Percentiles rank a stretch among this genome's conserved stretches.
phyloP scores from a whole-genome alignment of 2,888 invertebrate species.

The Xanthorhoe designata region DNA sequence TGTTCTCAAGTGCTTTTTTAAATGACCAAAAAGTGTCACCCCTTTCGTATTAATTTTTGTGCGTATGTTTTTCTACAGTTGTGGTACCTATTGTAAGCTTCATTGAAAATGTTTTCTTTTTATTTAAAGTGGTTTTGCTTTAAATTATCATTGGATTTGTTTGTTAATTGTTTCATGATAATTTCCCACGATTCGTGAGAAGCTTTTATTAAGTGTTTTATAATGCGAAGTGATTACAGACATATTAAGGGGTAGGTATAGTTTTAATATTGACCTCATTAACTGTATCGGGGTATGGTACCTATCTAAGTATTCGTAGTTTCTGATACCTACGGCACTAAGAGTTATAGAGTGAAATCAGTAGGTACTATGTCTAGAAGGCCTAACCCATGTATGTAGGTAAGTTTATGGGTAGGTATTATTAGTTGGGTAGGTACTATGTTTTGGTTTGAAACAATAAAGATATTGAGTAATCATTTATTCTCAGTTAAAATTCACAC shows the following conservation, averaged over 20 bases:
- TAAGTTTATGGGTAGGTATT: too few relatives aligned
- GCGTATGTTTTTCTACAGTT: slow-evolving; percentile 74
- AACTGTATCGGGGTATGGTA: too few relatives aligned
- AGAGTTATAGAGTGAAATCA: too few relatives aligned
- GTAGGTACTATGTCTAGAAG: too few relatives aligned
- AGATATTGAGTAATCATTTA: not conserved
- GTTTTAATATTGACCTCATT: too few relatives aligned
- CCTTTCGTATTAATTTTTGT: slow-evolving; percentile 43
- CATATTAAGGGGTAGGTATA: too few relatives aligned
- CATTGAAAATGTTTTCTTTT: slow-evolving; percentile 59
- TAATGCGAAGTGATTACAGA: too few relatives aligned
- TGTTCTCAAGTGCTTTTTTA: slow-evolving; percentile 64
- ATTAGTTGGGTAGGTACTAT: too few relatives aligned
- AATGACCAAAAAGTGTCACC: slow-evolving; percentile 36
- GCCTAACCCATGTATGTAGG: too few relatives aligned
- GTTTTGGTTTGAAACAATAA: not conserved
- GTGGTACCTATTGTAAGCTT: slow-evolving; percentile 50
- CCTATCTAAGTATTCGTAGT: too few relatives aligned
- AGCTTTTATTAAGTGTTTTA: not conserved
- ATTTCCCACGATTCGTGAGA: slow-evolving; percentile 42
- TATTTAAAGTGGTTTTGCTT: slow-evolving; percentile 55
- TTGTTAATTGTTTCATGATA: slow-evolving; percentile 46
- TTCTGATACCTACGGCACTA: too few relatives aligned
- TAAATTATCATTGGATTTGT: slow-evolving; percentile 46
- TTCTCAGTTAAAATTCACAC: not conserved